Conservation (phyloP, 2,888 invertebrate genomes). For the Scaptomyza cyrtandrae region DNA sequence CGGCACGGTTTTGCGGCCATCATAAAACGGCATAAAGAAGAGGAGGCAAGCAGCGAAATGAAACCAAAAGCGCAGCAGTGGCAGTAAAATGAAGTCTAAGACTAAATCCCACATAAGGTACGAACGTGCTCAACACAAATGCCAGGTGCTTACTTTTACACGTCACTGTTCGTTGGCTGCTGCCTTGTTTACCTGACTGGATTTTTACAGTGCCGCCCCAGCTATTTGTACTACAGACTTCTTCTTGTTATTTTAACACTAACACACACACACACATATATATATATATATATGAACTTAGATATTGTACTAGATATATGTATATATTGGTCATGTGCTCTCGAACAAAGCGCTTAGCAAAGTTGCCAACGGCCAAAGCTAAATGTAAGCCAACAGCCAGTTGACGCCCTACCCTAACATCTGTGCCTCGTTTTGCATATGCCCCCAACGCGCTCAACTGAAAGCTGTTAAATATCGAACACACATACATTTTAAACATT, state of each 20-base stretch:
- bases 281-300: not conserved
- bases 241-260: conserved; percentile 35
- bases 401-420: conserved; percentile 40
- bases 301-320: not conserved
- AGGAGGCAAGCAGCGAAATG: conserved; percentile 53
- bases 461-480: conserved; percentile 77
- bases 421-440: conserved; percentile 58
- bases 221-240: conserved; percentile 61
- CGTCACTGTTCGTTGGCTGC: conserved; percentile 31
- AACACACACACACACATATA: not conserved
- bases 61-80: conserved; percentile 72
- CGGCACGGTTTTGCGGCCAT: conserved; percentile 66
- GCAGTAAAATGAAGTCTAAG: conserved; percentile 78
- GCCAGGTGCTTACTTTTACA: conserved; percentile 70
- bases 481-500: conserved; percentile 47
- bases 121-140: conserved; percentile 81
- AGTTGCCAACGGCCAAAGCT: conserved; percentile 63
- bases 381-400: conserved; percentile 65
- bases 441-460: conserved; percentile 55
- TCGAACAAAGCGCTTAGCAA: conserved; percentile 58
- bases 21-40: conserved; percentile 72
- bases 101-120: conserved; percentile 80
- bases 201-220: conserved; percentile 61
- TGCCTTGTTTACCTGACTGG: conserved; percentile 66
- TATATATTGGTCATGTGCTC: conserved; percentile 43